Percentiles rank a stretch among this genome's conserved stretches.
phyloP scores from a whole-genome alignment of 1,140 invertebrate genomes.

The Danaus melanippus region DNA sequence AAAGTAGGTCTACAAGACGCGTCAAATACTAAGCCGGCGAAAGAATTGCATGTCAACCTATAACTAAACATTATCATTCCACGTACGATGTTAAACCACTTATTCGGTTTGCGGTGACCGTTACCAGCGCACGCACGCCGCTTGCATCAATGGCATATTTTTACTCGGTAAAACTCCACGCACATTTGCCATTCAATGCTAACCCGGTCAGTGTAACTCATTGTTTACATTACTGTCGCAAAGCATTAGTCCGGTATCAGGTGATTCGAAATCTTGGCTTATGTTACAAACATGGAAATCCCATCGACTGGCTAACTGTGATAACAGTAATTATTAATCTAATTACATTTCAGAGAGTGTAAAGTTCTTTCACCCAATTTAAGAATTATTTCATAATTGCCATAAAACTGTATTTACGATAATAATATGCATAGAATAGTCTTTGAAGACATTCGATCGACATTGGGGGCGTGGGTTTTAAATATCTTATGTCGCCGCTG shows the following conservation, averaged over 20 bases:
- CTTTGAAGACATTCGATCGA: conserved; percentile 29
- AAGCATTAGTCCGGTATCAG: conserved; percentile 10
- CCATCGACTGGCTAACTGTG: too few relatives aligned
- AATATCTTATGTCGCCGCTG: conserved; percentile 28
- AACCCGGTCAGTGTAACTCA: conserved; percentile 64
- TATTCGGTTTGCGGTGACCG: conserved; percentile 63
- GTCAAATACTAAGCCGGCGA: conserved; percentile 38
- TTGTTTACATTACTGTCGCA: conserved; percentile 57
- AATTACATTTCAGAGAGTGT: conserved; percentile 2
- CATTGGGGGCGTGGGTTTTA: conserved; percentile 34
- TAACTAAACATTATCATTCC: conserved; percentile 62
- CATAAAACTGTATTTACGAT: conserved; percentile 20
- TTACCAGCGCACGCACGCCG: conserved; percentile 63
- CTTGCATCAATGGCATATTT: conserved; percentile 69
- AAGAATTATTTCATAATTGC: conserved; percentile 8
- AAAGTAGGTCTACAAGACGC: conserved; percentile 48
- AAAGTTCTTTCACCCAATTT: too few relatives aligned
- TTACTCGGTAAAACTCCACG: conserved; percentile 61
- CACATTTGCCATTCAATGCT: conserved; percentile 67
- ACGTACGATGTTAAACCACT: conserved; percentile 63
- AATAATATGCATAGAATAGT: conserved; percentile 35
- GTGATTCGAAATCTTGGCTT: too few relatives aligned
- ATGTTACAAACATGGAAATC: too few relatives aligned
- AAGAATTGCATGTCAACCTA: conserved; percentile 55
- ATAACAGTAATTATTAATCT: not conserved